Evolutionary conservation across 2,888 invertebrate genomes (phyloP), one percentile per base, ranked within the genome.

Genomic region (Eumacrocentrus americanus): DNA sequence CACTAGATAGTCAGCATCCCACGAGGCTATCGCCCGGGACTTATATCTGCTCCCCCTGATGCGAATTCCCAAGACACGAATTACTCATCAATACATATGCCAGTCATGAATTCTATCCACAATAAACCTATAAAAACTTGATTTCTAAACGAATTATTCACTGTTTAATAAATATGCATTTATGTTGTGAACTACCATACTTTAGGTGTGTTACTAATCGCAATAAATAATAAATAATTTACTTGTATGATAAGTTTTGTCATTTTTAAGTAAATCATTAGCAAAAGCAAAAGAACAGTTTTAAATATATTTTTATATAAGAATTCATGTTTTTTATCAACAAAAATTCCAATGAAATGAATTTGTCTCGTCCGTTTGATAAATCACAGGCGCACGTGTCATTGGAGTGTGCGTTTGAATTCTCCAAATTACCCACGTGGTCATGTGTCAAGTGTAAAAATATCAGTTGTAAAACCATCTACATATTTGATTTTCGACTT

Each of bases 1-100:
- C 62, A 58, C 66, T 25, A 58, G 55, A 51, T 55, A 57, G 66
- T 60, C 62, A 71, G 65, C 61, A 70, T 65, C 69, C 68, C 67
- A 60, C 58, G 57, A 60, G 50, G 54, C 52, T 54, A 44, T 59
- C 54, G 56, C 29, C 57, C 54, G 52, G 57, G 59, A 48, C 25
- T 53, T 34, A 35, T 48, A 48, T 53, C 25, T 37, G 16, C 18
- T 44, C 29, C 11, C 16, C 14, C 22, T 46, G 4, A 47, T 20
- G 22, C n/a, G n/a, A 20, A 44, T 44, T 55, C 16, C 16, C 12
- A 44, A 20, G 12, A 25, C 16, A 42, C 9, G n/a, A 44, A 18
- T 29, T 29, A 44, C 16, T 44, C 22, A 22, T 20, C 22, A 44
- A 44, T 20, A 5, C 22, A 16, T 3, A 44, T 44, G 3, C 7